Evolutionary conservation across 2,888 invertebrate genomes (phyloP).

Genomic region (Machimus rusticus): DNA sequence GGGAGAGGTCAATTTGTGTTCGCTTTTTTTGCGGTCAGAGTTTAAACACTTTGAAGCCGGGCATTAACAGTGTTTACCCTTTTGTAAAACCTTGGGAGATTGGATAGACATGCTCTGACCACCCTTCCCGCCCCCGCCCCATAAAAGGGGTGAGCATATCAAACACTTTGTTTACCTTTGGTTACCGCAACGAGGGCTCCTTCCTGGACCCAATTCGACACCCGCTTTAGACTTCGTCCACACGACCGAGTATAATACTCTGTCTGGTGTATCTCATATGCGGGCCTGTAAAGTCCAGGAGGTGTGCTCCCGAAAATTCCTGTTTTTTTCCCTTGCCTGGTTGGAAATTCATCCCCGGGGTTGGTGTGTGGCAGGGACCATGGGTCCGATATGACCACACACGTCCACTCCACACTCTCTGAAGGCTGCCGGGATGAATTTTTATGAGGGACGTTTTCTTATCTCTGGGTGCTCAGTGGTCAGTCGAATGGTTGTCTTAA

Average conservation of each 20-base stretch:
- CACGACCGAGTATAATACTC: neutral
- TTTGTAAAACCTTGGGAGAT: slow-evolving; percentile 34
- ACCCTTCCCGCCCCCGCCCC: neutral
- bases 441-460: slow-evolving; percentile 54
- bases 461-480: slow-evolving; percentile 54
- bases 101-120: slow-evolving; percentile 9
- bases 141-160: slow-evolving; percentile 38
- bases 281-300: neutral
- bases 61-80: slow-evolving; percentile 47
- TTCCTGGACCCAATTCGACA: neutral
- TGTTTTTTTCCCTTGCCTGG: neutral
- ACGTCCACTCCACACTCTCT: neutral
- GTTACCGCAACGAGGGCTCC: slow-evolving; percentile 25
- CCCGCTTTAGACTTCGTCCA: neutral
- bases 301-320: neutral
- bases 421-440: slow-evolving; percentile 51
- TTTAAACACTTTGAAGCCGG: slow-evolving; percentile 47
- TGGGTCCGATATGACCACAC: neutral
- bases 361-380: neutral
- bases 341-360: neutral
- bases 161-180: slow-evolving; percentile 45
- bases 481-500: slow-evolving; percentile 48
- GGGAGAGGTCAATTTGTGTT: neutral
- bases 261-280: neutral
- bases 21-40: slow-evolving; percentile 46